These are phyloP conservation scores for Masnerella sp. DNA, from an alignment of 2,888 invertebrate species.

Conservation along the genomic window DNA sequence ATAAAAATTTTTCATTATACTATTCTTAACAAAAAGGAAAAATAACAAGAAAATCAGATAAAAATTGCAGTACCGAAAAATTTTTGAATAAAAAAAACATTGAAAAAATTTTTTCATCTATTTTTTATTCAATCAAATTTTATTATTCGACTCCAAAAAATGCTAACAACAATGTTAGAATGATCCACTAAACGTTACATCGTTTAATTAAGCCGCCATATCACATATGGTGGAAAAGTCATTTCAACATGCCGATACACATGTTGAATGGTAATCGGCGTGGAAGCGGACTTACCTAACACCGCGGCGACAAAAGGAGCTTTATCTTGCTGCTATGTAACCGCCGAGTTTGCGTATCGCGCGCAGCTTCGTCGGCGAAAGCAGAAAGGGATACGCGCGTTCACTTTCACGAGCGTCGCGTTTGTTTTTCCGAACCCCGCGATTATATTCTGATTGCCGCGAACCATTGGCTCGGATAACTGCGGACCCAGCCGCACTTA, in stretches of 20 bases:
- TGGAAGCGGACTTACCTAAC: conserved; percentile 53
- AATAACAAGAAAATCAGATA: too few relatives aligned
- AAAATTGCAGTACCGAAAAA: too few relatives aligned
- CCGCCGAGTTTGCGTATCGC: conserved; percentile 27
- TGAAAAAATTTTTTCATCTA: too few relatives aligned
- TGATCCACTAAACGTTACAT: too few relatives aligned
- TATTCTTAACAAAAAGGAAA: too few relatives aligned
- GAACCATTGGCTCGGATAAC: too few relatives aligned
- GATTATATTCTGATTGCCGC: conserved; percentile 6
- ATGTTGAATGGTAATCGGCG: conserved; percentile 52
- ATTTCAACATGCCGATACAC: conserved; percentile 57
- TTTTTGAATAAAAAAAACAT: too few relatives aligned
- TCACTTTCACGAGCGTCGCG: conserved; percentile 26
- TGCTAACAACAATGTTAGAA: too few relatives aligned
- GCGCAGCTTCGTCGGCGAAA: conserved; percentile 30
- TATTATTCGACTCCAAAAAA: too few relatives aligned
- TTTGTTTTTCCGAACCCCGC: conserved; percentile 14
- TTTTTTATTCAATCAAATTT: too few relatives aligned
- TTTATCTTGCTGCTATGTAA: conserved; percentile 37
- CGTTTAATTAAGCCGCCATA: conserved; percentile 36
- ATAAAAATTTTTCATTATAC: too few relatives aligned
- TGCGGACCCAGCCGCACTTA: too few relatives aligned
- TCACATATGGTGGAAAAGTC: conserved; percentile 50
- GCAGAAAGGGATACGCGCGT: conserved; percentile 28
- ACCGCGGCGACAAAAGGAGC: conserved; percentile 34